phyloP scores from a whole-genome alignment of 2,888 invertebrate genomes.

The Phortica magna region DNA sequence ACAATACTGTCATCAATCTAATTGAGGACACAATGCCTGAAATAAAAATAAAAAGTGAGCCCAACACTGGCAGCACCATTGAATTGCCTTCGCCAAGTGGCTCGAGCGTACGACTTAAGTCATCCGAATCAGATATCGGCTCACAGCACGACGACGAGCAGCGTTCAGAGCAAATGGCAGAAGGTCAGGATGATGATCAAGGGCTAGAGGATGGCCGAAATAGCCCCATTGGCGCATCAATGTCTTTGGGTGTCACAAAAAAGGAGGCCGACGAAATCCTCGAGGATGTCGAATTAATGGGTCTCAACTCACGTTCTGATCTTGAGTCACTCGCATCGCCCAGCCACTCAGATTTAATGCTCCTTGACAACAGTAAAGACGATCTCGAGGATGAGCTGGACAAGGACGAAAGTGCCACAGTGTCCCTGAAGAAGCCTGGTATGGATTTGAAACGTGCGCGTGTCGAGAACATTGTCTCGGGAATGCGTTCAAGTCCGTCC shows the following conservation, averaged over 20 bases:
- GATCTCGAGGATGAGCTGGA: conserved; percentile 83
- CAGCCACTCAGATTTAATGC: conserved; percentile 79
- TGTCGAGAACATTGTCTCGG: conserved; percentile 96
- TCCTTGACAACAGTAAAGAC: conserved; percentile 82
- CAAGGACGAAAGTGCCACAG: conserved; percentile 79
- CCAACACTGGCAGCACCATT: conserved; percentile 70
- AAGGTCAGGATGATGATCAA: conserved; percentile 22
- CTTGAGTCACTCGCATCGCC: conserved; percentile 81
- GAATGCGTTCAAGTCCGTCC: conserved; percentile 93
- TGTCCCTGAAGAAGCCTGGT: conserved; percentile 81
- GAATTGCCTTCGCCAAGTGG: conserved; percentile 78
- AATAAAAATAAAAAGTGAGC: conserved; percentile 75
- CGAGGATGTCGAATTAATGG: conserved; percentile 76
- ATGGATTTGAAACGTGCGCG: conserved; percentile 94
- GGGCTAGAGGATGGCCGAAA: conserved; percentile 38
- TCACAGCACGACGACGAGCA: conserved; percentile 47
- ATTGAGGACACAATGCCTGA: conserved; percentile 68
- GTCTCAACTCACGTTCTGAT: conserved; percentile 76
- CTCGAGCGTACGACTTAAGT: conserved; percentile 63
- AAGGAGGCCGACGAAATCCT: conserved; percentile 76
- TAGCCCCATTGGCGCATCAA: conserved; percentile 36
- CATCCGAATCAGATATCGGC: conserved; percentile 64
- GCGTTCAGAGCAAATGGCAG: conserved; percentile 26
- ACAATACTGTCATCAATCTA: conserved; percentile 77
- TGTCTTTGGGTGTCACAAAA: conserved; percentile 66